A percentile compares a stretch with the other conserved stretches of the same genome.
These are phyloP conservation scores for Fukomys damarensis DNA, from an alignment of 2,113 vertebrate species.

Conservation along the genomic window DNA sequence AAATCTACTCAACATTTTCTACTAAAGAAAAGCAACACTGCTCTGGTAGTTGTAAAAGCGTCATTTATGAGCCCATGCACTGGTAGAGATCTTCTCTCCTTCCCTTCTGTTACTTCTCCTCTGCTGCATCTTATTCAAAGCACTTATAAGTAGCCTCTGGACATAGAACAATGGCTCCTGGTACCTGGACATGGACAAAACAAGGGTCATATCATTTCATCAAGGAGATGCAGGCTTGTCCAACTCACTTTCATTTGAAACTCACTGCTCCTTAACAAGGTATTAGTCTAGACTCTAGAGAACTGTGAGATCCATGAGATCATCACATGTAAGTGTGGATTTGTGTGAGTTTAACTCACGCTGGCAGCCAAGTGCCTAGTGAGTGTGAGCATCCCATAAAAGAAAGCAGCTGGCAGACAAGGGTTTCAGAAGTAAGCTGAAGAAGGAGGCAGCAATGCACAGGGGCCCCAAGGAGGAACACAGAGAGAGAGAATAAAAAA, in stretches of 20 bases:
- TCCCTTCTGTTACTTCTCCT: accelerated
- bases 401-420: accelerated
- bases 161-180: accelerated
- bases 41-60: no score
- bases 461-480: accelerated
- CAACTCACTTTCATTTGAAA: background rate
- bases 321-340: no score
- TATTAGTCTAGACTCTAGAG: background rate
- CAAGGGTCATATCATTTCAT: accelerated
- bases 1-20: background rate
- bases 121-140: accelerated
- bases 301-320: background rate
- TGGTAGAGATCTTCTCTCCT: background rate
- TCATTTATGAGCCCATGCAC: background rate
- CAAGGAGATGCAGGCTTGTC: accelerated
- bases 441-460: accelerated
- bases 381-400: accelerated
- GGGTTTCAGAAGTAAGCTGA: background rate
- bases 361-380: background rate
- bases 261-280: accelerated
- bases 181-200: accelerated
- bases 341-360: background rate
- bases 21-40: background rate
- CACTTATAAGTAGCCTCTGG: accelerated
- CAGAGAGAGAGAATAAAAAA: no score